Conservation (phyloP, 1,140 invertebrate genomes). For the Bombus waltoni region DNA sequence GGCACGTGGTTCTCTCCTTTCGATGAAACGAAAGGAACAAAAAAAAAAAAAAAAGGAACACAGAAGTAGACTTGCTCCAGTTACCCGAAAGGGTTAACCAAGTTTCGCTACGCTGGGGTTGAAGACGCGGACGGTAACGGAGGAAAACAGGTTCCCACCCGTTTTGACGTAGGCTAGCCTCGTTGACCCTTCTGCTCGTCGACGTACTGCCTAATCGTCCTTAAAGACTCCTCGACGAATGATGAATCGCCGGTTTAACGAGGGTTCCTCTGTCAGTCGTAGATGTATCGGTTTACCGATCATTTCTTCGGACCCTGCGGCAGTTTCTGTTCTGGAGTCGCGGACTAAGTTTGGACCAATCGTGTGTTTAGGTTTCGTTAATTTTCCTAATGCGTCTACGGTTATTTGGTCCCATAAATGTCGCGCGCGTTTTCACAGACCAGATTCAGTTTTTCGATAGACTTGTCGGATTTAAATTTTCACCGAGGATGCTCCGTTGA, state of each 20-base stretch:
- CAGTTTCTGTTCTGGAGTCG: not conserved
- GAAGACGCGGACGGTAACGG: slow-evolving; percentile 8
- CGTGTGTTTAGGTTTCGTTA: not conserved
- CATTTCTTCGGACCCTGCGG: slow-evolving; percentile 36
- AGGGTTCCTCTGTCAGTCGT: slow-evolving; percentile 27
- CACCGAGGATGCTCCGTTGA: too few relatives aligned
- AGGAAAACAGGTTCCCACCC: slow-evolving; percentile 23
- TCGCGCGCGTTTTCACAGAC: too few relatives aligned
- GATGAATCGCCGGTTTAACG: slow-evolving; percentile 69
- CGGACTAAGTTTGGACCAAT: not conserved
- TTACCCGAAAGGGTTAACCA: slow-evolving; percentile 42
- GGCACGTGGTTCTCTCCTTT: not conserved
- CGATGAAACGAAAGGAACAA: not conserved
- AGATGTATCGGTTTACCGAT: slow-evolving; percentile 52
- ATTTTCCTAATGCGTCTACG: not conserved
- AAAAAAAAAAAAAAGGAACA: not conserved
- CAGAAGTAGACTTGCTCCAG: slow-evolving; percentile 1
- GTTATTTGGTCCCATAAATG: not conserved
- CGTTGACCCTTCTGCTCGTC: slow-evolving; percentile 43
- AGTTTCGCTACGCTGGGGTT: slow-evolving; percentile 4
- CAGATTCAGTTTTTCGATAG: too few relatives aligned
- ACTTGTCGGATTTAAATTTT: too few relatives aligned
- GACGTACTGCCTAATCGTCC: slow-evolving; percentile 54
- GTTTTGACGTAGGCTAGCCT: slow-evolving; percentile 28
- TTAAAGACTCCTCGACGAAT: slow-evolving; percentile 61